A percentile compares a stretch with the other conserved stretches of the same genome.
These are phyloP conservation scores for Porites lutea DNA, from an alignment of 64 coral and sea anemone genomes.

Conservation along the genomic window DNA sequence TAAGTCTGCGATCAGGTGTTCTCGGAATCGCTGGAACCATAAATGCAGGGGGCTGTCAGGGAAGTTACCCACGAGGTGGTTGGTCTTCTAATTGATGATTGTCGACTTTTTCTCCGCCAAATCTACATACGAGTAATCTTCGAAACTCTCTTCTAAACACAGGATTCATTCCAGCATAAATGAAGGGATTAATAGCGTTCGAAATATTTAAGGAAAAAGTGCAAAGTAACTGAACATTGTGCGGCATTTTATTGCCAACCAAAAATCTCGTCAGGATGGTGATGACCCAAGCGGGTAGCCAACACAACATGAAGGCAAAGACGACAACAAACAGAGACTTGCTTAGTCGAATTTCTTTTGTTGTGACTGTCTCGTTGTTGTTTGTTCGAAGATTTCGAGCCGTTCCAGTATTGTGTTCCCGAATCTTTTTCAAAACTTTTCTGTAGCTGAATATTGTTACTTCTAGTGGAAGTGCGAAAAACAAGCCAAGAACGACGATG, in stretches of 20 bases:
- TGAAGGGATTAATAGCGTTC: neutral
- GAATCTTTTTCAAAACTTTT: neutral
- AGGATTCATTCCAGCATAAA: conserved; percentile 11
- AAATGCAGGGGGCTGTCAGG: too few relatives aligned
- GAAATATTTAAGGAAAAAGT: neutral
- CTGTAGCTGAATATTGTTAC: conserved; percentile 15
- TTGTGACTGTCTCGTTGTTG: neutral
- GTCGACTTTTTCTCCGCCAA: neutral
- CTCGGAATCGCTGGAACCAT: too few relatives aligned
- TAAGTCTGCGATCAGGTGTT: too few relatives aligned
- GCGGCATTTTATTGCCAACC: neutral
- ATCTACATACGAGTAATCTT: neutral
- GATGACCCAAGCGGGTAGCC: neutral
- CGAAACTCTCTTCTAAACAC: neutral
- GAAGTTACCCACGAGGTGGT: neutral
- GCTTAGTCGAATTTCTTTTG: neutral
- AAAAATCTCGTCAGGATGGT: neutral
- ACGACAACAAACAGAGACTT: neutral
- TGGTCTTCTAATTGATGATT: neutral
- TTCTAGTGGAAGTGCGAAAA: neutral
- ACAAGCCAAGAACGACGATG: neutral
- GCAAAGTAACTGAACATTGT: neutral
- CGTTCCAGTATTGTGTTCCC: neutral
- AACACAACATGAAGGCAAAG: conserved; percentile 4
- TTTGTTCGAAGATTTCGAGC: neutral